Percentiles rank a stretch among this genome's conserved stretches.
Conservation (phyloP, 92 coral and sea anemone species). For the Bergia sp. region DNA sequence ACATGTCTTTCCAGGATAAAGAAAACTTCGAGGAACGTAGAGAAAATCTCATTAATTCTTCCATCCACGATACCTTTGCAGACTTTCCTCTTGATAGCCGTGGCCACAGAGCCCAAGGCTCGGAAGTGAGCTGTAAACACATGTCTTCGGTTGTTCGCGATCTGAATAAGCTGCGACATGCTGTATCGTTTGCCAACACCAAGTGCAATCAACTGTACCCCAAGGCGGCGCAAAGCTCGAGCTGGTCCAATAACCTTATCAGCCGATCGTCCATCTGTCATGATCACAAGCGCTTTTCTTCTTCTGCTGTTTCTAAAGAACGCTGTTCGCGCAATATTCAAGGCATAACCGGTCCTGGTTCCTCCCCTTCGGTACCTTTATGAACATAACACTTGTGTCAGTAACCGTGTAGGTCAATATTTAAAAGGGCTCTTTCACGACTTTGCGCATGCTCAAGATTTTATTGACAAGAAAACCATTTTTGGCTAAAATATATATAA, state of each 20-base stretch:
- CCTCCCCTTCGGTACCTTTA: constrained; percentile 15
- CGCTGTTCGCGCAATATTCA: background rate
- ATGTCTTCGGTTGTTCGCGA: constrained; percentile 37
- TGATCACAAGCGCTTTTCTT: constrained; percentile 32
- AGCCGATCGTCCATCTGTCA: constrained; percentile 54
- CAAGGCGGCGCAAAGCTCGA: constrained; percentile 32
- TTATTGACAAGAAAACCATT: no score
- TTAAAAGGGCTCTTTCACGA: no score
- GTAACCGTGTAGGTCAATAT: background rate
- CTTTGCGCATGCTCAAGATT: no score
- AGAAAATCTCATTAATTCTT: background rate
- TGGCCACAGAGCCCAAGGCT: constrained; percentile 2
- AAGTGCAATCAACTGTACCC: constrained; percentile 39
- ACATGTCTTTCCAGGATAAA: background rate
- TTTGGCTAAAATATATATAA: no score
- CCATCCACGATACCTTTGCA: constrained; percentile 41
- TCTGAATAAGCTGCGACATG: constrained; percentile 31
- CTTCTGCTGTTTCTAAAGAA: background rate
- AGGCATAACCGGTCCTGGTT: constrained; percentile 22
- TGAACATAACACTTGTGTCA: background rate
- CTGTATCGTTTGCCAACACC: constrained; percentile 48
- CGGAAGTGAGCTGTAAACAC: constrained; percentile 43
- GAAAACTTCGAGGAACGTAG: background rate
- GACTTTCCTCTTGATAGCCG: constrained; percentile 34
- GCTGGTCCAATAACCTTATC: constrained; percentile 46